Evolutionary conservation across 23 tunicate species (phyloP), one percentile per base, ranked within the genome.

Genomic region (Phallusia fumigata): DNA sequence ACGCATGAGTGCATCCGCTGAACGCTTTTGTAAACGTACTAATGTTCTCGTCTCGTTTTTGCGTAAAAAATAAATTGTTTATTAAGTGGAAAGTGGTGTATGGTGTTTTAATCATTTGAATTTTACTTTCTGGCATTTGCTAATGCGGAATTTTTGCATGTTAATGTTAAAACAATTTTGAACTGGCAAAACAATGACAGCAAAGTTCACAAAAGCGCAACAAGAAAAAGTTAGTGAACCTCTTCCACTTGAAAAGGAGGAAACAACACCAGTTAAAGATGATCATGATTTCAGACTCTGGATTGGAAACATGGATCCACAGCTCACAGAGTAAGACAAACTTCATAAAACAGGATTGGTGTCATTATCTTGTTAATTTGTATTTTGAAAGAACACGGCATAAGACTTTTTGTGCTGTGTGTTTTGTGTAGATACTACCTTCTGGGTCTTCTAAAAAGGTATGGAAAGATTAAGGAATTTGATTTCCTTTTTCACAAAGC

Each of bases 401-500:
- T n/a, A n/a, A n/a, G n/a, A n/a, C n/a, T n/a, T n/a, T n/a, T n/a
- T n/a, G n/a, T n/a, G n/a, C n/a, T n/a, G n/a, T n/a, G n/a, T n/a
- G n/a, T 53, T 53, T 35, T 77, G 24, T 74, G 31, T 80, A 86
- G 90, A 76, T 91, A 80, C 74, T 73, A 52, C 22, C 75, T 91
- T 69, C 52, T 91, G 52, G 88, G 82, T 77, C 65, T 91, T 53
- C 76, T 91, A 16, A 91, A 91, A 50, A 53, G 65, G 11, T 83
- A 34, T 79, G 96, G 90, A 52, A 79, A 79, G 32, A 79, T 91
- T 13, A 86, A 91, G 79, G 87, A 91, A 49, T 79, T 91, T 82
- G 96, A 91, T 65, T 91, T 82, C 52, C 69, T 91, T 21, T 77
- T 79, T 49, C 90, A 91, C 79, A 91, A 91, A 83, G 73, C 87